Conservation (phyloP, 2,888 invertebrate species). For the Glomeris marginata region DNA sequence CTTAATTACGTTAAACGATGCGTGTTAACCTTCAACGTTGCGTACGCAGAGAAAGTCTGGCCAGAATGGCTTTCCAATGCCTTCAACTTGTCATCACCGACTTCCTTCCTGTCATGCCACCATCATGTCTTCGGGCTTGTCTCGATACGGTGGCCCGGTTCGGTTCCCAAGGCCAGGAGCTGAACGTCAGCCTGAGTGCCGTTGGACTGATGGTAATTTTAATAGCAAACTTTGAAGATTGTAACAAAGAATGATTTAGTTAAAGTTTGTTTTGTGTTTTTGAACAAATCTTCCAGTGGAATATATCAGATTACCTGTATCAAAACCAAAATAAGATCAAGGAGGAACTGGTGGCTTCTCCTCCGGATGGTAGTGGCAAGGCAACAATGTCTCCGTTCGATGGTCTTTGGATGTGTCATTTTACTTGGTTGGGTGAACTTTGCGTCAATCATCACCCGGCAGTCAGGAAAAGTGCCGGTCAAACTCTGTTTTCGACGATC, state of each 20-base stretch:
- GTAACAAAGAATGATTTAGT: too few relatives aligned
- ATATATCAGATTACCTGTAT: constrained; percentile 92
- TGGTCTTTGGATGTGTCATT: constrained; percentile 91
- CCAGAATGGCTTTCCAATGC: constrained; percentile 89
- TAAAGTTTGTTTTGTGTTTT: background rate
- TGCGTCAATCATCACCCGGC: constrained; percentile 93
- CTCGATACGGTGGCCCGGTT: constrained; percentile 89
- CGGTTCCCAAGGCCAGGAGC: constrained; percentile 87
- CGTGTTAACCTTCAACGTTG: constrained; percentile 9
- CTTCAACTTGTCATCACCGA: constrained; percentile 90
- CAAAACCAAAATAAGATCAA: constrained; percentile 51
- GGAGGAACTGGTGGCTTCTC: too few relatives aligned
- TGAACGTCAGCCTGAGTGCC: constrained; percentile 93
- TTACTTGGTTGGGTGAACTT: constrained; percentile 66
- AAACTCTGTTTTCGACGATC: constrained; percentile 94
- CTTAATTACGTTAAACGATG: background rate
- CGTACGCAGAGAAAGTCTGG: constrained; percentile 59
- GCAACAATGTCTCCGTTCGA: constrained; percentile 71
- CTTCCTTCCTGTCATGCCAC: constrained; percentile 80
- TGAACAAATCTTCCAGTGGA: constrained; percentile 55
- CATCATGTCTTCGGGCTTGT: constrained; percentile 74
- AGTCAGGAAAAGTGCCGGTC: constrained; percentile 90
- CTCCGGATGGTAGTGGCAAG: too few relatives aligned
- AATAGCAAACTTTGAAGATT: background rate
- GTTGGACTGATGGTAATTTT: constrained; percentile 76